phyloP scores from a whole-genome alignment of 1,140 invertebrate species.

The Bombus terrestris region DNA sequence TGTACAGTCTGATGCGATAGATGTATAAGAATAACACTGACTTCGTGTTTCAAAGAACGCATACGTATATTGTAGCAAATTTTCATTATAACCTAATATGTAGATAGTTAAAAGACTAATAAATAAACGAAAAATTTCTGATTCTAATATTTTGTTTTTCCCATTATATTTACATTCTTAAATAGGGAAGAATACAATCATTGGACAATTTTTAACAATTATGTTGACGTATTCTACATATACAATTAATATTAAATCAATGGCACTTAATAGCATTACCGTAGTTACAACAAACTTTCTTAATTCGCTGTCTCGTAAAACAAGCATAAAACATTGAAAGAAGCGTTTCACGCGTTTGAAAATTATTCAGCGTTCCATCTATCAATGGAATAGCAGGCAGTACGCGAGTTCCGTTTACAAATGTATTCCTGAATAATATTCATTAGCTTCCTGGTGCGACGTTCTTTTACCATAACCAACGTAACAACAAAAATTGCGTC shows the following conservation, averaged over 20 bases:
- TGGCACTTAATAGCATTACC: too few species aligned
- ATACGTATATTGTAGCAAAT: background rate
- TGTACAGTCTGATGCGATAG: background rate
- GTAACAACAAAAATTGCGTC: conserved; percentile 16
- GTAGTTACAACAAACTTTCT: too few species aligned
- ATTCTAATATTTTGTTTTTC: background rate
- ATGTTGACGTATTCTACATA: too few species aligned
- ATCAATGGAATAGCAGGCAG: conserved; percentile 3
- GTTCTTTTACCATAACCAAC: background rate
- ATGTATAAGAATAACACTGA: background rate
- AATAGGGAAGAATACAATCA: too few species aligned
- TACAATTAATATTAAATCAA: background rate
- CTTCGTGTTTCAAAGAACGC: background rate
- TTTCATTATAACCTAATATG: background rate
- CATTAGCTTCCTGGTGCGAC: background rate
- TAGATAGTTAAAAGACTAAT: background rate
- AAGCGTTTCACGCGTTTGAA: background rate
- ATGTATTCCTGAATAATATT: background rate
- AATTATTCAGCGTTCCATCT: background rate
- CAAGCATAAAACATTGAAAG: background rate
- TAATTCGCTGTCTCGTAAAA: background rate
- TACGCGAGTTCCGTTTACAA: conserved; percentile 8
- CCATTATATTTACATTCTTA: background rate
- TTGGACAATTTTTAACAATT: too few species aligned
- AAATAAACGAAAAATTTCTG: background rate